phyloP scores from a whole-genome alignment of 2,113 vertebrate species.

The Nothocercus nigrocapillus region DNA sequence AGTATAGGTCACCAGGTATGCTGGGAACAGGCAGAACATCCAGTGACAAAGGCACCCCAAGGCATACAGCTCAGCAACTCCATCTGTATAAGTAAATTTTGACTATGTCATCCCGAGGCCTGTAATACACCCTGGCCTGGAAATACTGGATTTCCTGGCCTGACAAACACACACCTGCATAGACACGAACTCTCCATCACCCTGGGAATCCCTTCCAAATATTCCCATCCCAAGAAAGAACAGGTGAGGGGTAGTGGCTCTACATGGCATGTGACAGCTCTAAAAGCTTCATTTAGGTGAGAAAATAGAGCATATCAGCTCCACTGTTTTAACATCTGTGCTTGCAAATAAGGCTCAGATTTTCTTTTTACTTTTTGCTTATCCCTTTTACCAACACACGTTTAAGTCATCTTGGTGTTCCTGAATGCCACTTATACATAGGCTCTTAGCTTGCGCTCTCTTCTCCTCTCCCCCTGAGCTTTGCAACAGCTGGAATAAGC shows the following conservation, averaged over 20 bases:
- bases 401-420: neutral
- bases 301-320: constrained; percentile 57
- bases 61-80: neutral
- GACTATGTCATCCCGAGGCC: neutral
- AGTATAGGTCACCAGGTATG: neutral
- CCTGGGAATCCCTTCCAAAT: neutral
- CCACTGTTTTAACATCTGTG: neutral
- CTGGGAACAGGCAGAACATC: neutral
- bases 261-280: constrained; percentile 32
- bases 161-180: neutral
- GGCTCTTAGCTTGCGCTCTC: neutral
- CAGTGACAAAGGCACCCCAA: neutral
- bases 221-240: neutral
- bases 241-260: constrained; percentile 32
- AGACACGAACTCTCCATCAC: neutral
- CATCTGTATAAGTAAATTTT: neutral
- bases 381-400: accelerated
- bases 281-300: constrained; percentile 55
- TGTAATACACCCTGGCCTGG: neutral
- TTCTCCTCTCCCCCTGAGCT: neutral
- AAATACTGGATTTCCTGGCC: neutral
- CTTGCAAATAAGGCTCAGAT: constrained; percentile 12
- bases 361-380: neutral
- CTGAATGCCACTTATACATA: neutral
- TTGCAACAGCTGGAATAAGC: neutral